A percentile compares a stretch with the other conserved stretches of the same genome.
Conservation (phyloP, 1,140 invertebrate species). For the Hyposmocoma kahamanoa region DNA sequence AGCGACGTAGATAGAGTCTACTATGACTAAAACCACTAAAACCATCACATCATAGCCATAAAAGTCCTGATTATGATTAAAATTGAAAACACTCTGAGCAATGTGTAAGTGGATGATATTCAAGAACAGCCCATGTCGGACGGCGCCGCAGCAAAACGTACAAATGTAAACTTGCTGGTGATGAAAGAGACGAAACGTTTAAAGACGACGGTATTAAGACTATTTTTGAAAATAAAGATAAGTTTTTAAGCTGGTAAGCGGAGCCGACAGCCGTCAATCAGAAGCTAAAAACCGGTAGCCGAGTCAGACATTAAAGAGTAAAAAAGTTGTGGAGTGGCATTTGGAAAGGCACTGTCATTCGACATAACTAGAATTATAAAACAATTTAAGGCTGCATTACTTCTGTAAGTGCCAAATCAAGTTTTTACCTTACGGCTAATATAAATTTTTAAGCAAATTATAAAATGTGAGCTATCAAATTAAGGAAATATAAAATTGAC, state of each 20-base stretch:
- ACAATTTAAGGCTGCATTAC: no score
- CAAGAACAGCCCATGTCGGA: constrained; percentile 55
- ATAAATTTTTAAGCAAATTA: no score
- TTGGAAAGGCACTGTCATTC: constrained; percentile 1
- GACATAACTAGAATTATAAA: no score
- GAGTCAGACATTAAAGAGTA: constrained; percentile 63
- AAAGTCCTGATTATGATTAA: constrained; percentile 57
- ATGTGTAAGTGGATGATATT: constrained; percentile 71
- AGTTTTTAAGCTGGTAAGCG: constrained; percentile 43
- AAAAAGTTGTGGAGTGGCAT: constrained; percentile 41
- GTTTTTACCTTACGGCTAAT: no score
- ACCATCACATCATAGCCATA: constrained; percentile 1
- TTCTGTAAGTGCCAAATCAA: no score
- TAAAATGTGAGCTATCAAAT: no score
- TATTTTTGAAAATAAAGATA: constrained; percentile 21
- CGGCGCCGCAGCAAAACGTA: constrained; percentile 59
- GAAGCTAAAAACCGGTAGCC: constrained; percentile 70
- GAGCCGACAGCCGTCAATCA: constrained; percentile 71
- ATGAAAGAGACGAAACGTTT: neutral
- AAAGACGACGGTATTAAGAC: constrained; percentile 20
- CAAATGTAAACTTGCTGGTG: constrained; percentile 15
- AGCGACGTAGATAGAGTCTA: no score
- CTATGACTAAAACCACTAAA: no score
- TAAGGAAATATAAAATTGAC: no score
- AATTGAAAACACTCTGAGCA: constrained; percentile 57